Evolutionary conservation across 2,888 invertebrate species (phyloP).

Genomic region (Galeopsomyia nigrocyanea): DNA sequence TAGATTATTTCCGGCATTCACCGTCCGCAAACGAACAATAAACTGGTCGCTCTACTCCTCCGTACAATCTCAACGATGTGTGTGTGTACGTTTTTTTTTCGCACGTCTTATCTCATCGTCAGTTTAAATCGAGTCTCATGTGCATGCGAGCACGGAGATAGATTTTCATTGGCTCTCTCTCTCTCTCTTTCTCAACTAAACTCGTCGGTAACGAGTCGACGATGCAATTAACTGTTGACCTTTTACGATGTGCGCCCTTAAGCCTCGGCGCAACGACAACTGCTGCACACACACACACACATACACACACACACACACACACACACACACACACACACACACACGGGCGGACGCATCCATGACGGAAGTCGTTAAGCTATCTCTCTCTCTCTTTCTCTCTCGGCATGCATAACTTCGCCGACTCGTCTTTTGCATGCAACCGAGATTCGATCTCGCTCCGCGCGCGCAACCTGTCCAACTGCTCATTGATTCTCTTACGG

Average conservation of each 20-base stretch:
- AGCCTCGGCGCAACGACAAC: not conserved
- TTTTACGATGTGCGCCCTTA: constrained; percentile 49
- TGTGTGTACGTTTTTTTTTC: too few species aligned
- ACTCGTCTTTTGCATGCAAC: constrained; percentile 5
- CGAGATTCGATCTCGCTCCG: not conserved
- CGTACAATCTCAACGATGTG: too few species aligned
- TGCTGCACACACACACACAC: too few species aligned
- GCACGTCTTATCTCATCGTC: too few species aligned
- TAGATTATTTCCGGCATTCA: too few species aligned
- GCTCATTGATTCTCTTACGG: constrained; percentile 40
- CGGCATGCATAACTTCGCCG: constrained; percentile 36
- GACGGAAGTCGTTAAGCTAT: constrained; percentile 46
- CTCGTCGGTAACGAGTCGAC: constrained; percentile 31
- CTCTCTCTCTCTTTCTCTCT: too few species aligned
- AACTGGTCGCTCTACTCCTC: too few species aligned
- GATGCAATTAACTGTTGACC: constrained; percentile 58
- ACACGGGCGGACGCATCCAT: constrained; percentile 9
- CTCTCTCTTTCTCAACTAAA: too few species aligned
- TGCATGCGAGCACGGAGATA: constrained; percentile 2
- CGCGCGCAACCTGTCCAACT: constrained; percentile 33
- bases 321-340: too few species aligned
- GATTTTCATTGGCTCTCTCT: constrained; percentile 48
- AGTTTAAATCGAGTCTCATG: too few species aligned
- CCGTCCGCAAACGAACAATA: too few species aligned
- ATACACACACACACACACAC: too few species aligned